These are phyloP conservation scores for Neolamprologus falcicula DNA, from an alignment of 2,113 vertebrate genomes.

Conservation along the genomic window DNA sequence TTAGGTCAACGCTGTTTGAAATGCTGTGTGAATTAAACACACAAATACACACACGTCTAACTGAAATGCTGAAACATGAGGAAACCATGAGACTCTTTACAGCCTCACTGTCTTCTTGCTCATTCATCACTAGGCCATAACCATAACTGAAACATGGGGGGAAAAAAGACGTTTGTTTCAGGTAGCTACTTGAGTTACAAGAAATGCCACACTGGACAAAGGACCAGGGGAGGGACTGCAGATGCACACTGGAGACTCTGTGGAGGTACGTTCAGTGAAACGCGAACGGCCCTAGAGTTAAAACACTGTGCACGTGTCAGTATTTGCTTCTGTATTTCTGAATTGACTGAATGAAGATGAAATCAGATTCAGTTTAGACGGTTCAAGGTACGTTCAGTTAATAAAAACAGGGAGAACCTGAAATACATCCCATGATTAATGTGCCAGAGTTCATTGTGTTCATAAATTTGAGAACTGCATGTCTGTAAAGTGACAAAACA, in stretches of 20 bases:
- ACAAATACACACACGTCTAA: neutral
- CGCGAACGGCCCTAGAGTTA: neutral
- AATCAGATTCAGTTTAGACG: neutral
- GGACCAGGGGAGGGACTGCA: slow-evolving; percentile 38
- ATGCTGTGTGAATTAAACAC: neutral
- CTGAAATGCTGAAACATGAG: neutral
- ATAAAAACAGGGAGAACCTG: slow-evolving; percentile 45
- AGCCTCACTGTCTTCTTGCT: neutral
- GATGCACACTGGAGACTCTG: slow-evolving; percentile 11
- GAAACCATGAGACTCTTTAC: neutral
- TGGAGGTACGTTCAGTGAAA: slow-evolving; percentile 10
- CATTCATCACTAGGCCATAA: neutral
- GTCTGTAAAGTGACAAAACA: neutral
- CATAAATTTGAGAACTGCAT: neutral
- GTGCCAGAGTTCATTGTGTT: neutral
- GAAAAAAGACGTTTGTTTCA: neutral
- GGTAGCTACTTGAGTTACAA: slow-evolving; percentile 56
- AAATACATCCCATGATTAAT: neutral
- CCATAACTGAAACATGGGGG: neutral
- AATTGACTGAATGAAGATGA: neutral
- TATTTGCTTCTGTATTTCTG: neutral
- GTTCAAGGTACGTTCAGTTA: neutral
- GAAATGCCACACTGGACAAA: slow-evolving; percentile 49
- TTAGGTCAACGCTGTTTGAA: neutral
- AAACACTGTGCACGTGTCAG: neutral